Evolutionary conservation across 2,797 vertebrate species (phyloP).

Genomic region (Labroides dimidiatus): DNA sequence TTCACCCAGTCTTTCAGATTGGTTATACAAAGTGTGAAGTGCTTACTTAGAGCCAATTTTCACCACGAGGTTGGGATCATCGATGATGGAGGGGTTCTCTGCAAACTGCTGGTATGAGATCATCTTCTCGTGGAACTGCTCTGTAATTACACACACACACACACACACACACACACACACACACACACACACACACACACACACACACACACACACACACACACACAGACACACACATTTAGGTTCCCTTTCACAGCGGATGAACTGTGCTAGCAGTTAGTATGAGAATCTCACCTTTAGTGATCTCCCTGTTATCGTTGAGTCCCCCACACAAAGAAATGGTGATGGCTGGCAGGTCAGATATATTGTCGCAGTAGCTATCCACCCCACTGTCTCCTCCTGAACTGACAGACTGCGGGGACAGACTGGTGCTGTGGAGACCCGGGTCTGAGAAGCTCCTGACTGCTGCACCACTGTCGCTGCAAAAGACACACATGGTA

Average conservation of each 20-base stretch:
- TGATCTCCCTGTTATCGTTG: constrained; percentile 92
- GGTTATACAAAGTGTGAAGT: background rate
- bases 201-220: background rate
- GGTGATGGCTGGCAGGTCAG: constrained; percentile 91
- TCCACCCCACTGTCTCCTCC: constrained; percentile 95
- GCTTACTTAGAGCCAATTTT: constrained; percentile 97
- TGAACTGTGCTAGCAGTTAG: background rate
- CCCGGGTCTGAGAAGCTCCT: constrained; percentile 79
- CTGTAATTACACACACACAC: constrained; percentile 44
- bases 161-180: background rate
- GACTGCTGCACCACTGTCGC: constrained; percentile 75
- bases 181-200: constrained; percentile 2
- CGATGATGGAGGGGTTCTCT: constrained; percentile 94
- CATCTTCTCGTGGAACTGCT: constrained; percentile 89
- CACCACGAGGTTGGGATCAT: constrained; percentile 96
- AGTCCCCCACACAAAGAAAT: constrained; percentile 97
- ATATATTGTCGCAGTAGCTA: constrained; percentile 89
- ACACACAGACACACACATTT: too few species aligned
- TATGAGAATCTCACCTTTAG: constrained; percentile 82
- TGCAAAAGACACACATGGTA: constrained; percentile 43
- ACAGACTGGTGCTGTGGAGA: constrained; percentile 85
- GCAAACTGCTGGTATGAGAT: constrained; percentile 94
- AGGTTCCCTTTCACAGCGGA: background rate
- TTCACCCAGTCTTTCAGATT: background rate
- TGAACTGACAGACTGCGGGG: constrained; percentile 91